Evolutionary conservation across 2,797 vertebrate genomes (phyloP).

Genomic region (Sus cebifrons): DNA sequence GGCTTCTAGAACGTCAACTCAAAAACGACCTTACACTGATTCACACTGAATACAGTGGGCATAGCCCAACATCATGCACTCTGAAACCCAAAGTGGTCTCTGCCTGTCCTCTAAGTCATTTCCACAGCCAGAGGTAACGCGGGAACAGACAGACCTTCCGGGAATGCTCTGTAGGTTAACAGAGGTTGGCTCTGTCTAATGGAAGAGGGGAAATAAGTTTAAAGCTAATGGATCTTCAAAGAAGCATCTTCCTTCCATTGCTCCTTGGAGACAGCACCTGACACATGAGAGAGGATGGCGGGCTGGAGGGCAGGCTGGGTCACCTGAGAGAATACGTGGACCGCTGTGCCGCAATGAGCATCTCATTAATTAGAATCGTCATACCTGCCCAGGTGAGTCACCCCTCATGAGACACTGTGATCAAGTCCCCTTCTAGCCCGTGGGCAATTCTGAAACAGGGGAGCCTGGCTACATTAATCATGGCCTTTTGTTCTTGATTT

Average conservation of each 20-base stretch:
- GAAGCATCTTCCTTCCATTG: neutral
- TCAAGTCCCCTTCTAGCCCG: neutral
- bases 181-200: constrained; percentile 26
- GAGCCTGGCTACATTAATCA: neutral
- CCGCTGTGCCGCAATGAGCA: neutral
- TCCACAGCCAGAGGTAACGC: neutral
- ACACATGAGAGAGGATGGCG: neutral
- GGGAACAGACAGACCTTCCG: constrained; percentile 21
- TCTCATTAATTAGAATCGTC: neutral
- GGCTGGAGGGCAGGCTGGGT: neutral
- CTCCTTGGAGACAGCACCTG: constrained; percentile 16
- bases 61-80: neutral
- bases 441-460: neutral
- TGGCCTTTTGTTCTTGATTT: constrained; percentile 61
- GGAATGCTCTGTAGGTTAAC: neutral
- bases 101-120: neutral
- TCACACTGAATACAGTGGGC: neutral
- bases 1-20: constrained; percentile 27
- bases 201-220: neutral
- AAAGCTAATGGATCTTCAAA: constrained; percentile 71
- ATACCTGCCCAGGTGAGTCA: neutral
- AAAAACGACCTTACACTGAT: neutral
- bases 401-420: neutral
- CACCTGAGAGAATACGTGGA: neutral
- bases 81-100: neutral